Conservation (phyloP, 2,888 invertebrate genomes). For the Marronus borbonicus region DNA sequence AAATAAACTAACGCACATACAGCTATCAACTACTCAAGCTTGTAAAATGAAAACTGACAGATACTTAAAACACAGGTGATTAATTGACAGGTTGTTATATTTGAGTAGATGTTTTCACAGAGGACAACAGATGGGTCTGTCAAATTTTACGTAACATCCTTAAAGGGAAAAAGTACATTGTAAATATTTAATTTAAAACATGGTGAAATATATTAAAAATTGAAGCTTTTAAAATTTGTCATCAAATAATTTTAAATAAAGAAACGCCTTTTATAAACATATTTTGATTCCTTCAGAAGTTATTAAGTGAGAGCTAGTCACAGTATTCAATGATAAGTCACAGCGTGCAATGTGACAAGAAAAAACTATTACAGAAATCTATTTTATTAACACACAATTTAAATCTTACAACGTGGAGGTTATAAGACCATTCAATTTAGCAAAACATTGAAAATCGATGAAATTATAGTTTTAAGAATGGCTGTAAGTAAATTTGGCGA, state of each 20-base stretch:
- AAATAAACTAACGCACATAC: conserved; percentile 9
- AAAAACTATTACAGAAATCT: conserved; percentile 6
- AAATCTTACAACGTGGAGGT: conserved; percentile 52
- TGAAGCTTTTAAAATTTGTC: no score
- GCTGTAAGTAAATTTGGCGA: conserved; percentile 34
- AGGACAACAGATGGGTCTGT: not conserved
- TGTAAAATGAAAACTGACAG: conserved; percentile 38
- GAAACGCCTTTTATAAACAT: no score
- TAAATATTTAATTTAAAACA: no score
- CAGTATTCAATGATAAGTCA: no score
- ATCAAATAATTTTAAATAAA: no score
- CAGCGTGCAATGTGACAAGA: no score
- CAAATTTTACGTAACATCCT: no score
- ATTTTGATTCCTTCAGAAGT: no score
- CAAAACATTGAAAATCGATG: conserved; percentile 13
- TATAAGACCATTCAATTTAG: conserved; percentile 23
- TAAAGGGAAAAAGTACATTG: no score
- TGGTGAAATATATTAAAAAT: no score
- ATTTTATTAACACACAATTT: conserved; percentile 31
- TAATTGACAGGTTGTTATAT: conserved; percentile 38
- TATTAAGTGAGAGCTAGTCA: no score
- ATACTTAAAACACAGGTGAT: conserved; percentile 33
- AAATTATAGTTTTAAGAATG: conserved; percentile 41
- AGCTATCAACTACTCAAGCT: conserved; percentile 7
- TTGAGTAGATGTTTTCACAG: not conserved